Conservation (phyloP, 2,113 vertebrate genomes). For the Cheilinus undulatus region DNA sequence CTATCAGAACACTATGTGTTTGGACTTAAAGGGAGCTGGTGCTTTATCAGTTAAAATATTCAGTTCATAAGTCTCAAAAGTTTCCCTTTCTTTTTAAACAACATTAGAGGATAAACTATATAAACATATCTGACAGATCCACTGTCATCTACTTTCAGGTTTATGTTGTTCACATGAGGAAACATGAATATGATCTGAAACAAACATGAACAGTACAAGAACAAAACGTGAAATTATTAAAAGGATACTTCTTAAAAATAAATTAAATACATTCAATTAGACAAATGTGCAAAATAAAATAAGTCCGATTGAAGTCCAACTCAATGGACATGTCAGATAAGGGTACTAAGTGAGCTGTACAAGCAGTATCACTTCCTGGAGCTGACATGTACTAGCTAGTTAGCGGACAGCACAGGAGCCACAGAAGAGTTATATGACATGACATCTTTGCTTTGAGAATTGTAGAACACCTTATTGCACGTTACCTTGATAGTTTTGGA, state of each 20-base stretch:
- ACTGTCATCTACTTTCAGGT: slow-evolving; percentile 1
- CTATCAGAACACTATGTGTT: not conserved
- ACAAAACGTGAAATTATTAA: slow-evolving; percentile 26
- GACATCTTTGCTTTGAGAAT: slow-evolving; percentile 82
- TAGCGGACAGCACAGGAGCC: slow-evolving; percentile 75
- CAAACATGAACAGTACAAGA: slow-evolving; percentile 48
- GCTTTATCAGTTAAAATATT: slow-evolving; percentile 11
- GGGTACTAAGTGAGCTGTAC: slow-evolving; percentile 64
- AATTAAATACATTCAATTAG: slow-evolving; percentile 38
- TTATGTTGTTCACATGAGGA: slow-evolving; percentile 4
- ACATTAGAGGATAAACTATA: not conserved
- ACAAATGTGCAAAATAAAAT: slow-evolving; percentile 54
- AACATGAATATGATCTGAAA: slow-evolving; percentile 36
- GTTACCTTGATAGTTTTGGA: slow-evolving; percentile 99
- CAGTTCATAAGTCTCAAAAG: not conserved
- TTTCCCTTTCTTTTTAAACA: slow-evolving; percentile 1
- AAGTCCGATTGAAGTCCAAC: slow-evolving; percentile 59
- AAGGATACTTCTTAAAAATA: slow-evolving; percentile 24
- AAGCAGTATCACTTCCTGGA: slow-evolving; percentile 61
- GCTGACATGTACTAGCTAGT: slow-evolving; percentile 74
- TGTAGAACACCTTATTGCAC: slow-evolving; percentile 87
- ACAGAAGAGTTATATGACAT: slow-evolving; percentile 77
- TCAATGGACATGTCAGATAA: slow-evolving; percentile 65
- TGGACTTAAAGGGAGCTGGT: not conserved
- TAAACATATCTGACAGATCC: slow-evolving; percentile 6